phyloP scores from a whole-genome alignment of 2,797 vertebrate genomes.

The Parauchenoglanis punctatus region DNA sequence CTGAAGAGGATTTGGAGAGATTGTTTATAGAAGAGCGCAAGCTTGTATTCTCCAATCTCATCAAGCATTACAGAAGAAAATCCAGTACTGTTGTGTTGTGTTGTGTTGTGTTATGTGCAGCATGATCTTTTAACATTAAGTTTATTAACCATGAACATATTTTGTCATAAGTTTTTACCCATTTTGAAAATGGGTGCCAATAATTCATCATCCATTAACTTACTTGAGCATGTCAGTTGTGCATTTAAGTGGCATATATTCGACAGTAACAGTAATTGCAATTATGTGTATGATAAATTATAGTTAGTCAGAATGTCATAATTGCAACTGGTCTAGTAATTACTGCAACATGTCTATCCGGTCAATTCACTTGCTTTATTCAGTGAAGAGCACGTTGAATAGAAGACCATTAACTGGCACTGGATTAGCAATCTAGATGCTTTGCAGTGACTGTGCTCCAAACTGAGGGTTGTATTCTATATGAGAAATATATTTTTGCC shows the following conservation, averaged over 20 bases:
- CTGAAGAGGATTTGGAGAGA: background rate
- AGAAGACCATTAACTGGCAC: background rate
- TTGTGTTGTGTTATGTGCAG: background rate
- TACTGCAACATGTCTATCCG: background rate
- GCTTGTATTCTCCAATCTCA: background rate
- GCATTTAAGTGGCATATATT: too few relatives aligned
- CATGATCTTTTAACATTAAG: background rate
- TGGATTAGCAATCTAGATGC: background rate
- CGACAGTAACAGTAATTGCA: background rate
- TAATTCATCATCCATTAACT: background rate
- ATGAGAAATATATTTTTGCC: background rate
- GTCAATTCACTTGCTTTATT: background rate
- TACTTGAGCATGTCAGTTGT: background rate
- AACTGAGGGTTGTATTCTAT: background rate
- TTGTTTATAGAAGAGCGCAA: background rate
- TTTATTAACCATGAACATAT: background rate
- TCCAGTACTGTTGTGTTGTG: background rate
- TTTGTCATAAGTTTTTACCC: background rate
- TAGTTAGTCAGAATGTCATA: background rate
- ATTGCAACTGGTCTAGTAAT: background rate
- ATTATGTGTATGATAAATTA: background rate
- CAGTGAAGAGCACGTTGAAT: background rate
- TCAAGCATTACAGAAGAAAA: background rate
- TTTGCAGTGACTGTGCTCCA: background rate
- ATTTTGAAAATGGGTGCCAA: background rate